Evolutionary conservation across 2,888 invertebrate genomes (phyloP), one percentile per base, ranked within the genome.

Genomic region (Schrankia costaestrigalis): DNA sequence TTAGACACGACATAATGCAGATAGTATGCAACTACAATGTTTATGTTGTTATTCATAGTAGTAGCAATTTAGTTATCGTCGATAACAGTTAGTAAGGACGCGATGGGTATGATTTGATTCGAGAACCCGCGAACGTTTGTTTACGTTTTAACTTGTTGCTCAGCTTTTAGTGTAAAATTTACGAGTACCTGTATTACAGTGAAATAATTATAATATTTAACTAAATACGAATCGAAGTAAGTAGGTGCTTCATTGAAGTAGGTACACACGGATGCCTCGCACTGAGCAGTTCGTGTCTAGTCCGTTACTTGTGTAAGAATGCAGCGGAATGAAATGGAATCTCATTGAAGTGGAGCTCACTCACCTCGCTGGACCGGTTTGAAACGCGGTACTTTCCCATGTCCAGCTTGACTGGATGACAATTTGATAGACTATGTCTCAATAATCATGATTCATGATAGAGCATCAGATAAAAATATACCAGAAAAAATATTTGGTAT

Each of bases 321-420:
- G 84, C 82, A 78, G 76, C 71, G 79, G 77, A 79, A 80, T 80
- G 80, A 82, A 84, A 83, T 77, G 82, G 86, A 86, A 86, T 87
- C 81, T 86, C 82, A 85, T 86, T 84, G 85, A 83, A 79, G 80
- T 77, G 67, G 64, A 74, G 75, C 75, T 69, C 55, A 68, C 57
- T 65, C 47, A 57, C 73, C 75, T 60, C 56, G 73, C 66, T 59
- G 60, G 71, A 85, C 86, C 83, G 84, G 85, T 86, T 84, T 72
- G 45, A 41, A 66, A 60, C 67, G 66, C 66, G 64, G 71, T 71
- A 57, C 69, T 68, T n/a, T n/a, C 66, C 61, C 63, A 45, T 45
- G 75, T 77, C 78, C 75, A 75, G 69, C 59, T 63, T 57, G 51
- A 53, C 63, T 64, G 67, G 68, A 77, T 77, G 78, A 78, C 78